Evolutionary conservation across 2,888 invertebrate genomes (phyloP), one percentile per base, ranked within the genome.

Genomic region (Caenorhabditis japonica): DNA sequence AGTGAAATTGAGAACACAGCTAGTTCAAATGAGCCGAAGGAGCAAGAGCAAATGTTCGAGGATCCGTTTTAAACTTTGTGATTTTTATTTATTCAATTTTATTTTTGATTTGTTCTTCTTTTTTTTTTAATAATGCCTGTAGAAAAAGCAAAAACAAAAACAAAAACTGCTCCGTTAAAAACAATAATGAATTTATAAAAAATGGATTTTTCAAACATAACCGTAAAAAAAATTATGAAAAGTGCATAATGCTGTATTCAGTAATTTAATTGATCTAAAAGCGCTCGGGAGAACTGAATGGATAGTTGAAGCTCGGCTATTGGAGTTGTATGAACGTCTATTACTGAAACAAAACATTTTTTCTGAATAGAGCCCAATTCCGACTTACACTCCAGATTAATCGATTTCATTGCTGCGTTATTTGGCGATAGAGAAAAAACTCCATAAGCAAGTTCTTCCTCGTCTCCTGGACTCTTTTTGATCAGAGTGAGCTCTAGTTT

Each of bases 21-120:
- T 8, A 69, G 51, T 17, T 69, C 66, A 4, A 62, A 77, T 21
- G 76, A 80, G 46, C 76, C 78, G 27, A 74, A 80, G 34, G 70
- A 59, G 53, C 77, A 81, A 56, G 86, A 85, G 68, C 79, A 84
- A 62, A 77, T 86, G 80, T 84, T 84, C 46, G 86, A 86, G 56
- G 86, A 86, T 66, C 86, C 86, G 13, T 85, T 85, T 68, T 85
- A 74, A 76, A 23, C 1, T 4, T 27, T 21, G 23, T 23, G 33
- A 56, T 25, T 34, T 1, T 15, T 25, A 27, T 46, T 21, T 27
- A 39, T 17, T n/a, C 13, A 46, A 7, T 46, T 19, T 46, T 17
- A n/a, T 5, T n/a, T n/a, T n/a, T n/a, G n/a, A n/a, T n/a, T n/a
- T n/a, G n/a, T 46, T 46, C 23, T 46, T n/a, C 27, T 7, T 30